phyloP scores from a whole-genome alignment of 2,888 invertebrate species.

The Reticulitermes lucifugus region DNA sequence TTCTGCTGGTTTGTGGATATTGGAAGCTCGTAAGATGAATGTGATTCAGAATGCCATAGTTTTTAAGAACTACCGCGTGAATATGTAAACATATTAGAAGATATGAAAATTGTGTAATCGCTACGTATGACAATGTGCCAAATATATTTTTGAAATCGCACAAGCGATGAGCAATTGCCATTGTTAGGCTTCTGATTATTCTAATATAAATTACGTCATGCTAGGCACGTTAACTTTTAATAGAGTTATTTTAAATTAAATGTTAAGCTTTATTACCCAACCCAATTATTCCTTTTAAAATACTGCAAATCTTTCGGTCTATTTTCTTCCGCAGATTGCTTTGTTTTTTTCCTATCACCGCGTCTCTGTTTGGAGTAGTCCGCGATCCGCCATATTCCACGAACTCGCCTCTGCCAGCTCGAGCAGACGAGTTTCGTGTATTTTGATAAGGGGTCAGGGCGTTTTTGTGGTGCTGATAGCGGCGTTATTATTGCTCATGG shows the following conservation, averaged over 20 bases:
- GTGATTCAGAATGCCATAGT: neutral
- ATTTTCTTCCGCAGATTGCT: slow-evolving; percentile 41
- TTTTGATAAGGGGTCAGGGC: slow-evolving; percentile 26
- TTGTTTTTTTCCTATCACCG: slow-evolving; percentile 30
- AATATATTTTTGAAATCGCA: neutral
- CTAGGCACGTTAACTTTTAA: neutral
- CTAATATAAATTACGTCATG: neutral
- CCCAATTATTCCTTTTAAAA: neutral
- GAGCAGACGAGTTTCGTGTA: slow-evolving; percentile 47
- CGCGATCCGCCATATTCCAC: slow-evolving; percentile 48
- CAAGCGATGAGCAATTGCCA: neutral
- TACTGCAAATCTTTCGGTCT: slow-evolving; percentile 10
- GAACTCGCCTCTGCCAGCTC: slow-evolving; percentile 37
- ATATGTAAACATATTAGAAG: neutral
- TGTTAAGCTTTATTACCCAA: neutral
- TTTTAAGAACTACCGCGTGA: neutral
- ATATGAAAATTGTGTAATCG: neutral
- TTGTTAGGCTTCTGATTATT: neutral
- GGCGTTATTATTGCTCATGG: slow-evolving; percentile 45
- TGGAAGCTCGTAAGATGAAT: neutral
- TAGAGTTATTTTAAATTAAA: neutral
- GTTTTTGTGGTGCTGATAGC: slow-evolving; percentile 28
- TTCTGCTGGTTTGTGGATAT: neutral
- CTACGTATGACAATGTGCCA: neutral
- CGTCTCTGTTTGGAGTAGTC: slow-evolving; percentile 43